These are phyloP conservation scores for Diadromus collaris DNA, from an alignment of 2,888 invertebrate genomes.

Conservation along the genomic window DNA sequence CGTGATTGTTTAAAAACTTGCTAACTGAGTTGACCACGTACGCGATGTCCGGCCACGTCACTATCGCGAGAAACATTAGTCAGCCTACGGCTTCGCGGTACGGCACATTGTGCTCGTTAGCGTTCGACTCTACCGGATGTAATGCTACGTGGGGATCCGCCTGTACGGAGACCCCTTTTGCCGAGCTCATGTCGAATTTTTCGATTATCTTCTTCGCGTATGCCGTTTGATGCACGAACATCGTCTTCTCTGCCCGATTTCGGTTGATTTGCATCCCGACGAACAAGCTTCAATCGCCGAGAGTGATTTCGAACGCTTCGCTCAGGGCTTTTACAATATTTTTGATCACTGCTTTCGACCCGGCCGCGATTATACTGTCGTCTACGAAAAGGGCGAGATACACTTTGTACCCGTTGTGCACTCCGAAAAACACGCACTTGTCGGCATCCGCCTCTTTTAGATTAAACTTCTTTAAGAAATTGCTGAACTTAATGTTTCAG, in stretches of 20 bases:
- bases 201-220: conserved; percentile 48
- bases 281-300: conserved; percentile 49
- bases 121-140: neutral
- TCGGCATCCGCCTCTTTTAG: conserved; percentile 68
- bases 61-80: conserved; percentile 21
- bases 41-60: conserved; percentile 53
- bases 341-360: conserved; percentile 45
- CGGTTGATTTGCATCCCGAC: conserved; percentile 65
- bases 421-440: conserved; percentile 68
- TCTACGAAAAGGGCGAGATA: conserved; percentile 71
- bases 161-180: conserved; percentile 63
- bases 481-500: conserved; percentile 62
- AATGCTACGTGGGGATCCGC: conserved; percentile 41
- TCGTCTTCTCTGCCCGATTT: conserved; percentile 34
- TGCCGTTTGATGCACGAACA: conserved; percentile 50
- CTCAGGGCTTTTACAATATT: conserved; percentile 51
- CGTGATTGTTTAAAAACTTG: conserved; percentile 31
- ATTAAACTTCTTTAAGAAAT: conserved; percentile 54
- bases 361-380: conserved; percentile 68
- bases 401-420: conserved; percentile 46
- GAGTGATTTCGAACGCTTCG: conserved; percentile 54
- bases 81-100: conserved; percentile 19
- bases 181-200: conserved; percentile 55
- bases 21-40: conserved; percentile 47
- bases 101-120: conserved; percentile 16